These are phyloP conservation scores for Cossypha dichroa DNA, from an alignment of 2,797 vertebrate species.

Conservation along the genomic window DNA sequence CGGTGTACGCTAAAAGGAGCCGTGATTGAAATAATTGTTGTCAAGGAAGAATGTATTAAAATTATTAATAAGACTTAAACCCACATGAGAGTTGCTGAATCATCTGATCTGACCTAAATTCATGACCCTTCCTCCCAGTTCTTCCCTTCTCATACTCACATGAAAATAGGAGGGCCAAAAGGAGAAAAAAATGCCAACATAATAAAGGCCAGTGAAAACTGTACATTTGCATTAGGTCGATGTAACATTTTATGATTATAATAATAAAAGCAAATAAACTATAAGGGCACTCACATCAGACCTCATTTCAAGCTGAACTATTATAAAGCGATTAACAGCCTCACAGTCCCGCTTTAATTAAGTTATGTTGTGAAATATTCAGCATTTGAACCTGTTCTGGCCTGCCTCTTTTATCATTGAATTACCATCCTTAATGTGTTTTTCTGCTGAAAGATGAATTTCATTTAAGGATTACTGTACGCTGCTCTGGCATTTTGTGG, in stretches of 20 bases:
- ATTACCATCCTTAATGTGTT: slow-evolving; percentile 74
- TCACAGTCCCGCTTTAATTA: slow-evolving; percentile 77
- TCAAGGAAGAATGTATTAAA: slow-evolving; percentile 59
- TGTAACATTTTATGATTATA: slow-evolving; percentile 61
- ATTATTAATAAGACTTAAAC: slow-evolving; percentile 68
- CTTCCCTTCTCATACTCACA: slow-evolving; percentile 3
- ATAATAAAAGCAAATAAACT: slow-evolving; percentile 67
- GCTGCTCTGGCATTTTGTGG: slow-evolving; percentile 58
- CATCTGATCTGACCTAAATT: slow-evolving; percentile 71
- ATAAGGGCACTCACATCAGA: slow-evolving; percentile 65
- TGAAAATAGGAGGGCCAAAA: background rate
- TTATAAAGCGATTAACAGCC: slow-evolving; percentile 76
- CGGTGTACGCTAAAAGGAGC: background rate
- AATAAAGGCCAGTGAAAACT: slow-evolving; percentile 42
- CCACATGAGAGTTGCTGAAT: slow-evolving; percentile 62
- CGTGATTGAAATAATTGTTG: slow-evolving; percentile 48
- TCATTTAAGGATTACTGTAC: slow-evolving; percentile 66
- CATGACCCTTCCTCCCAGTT: slow-evolving; percentile 56
- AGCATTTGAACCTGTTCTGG: slow-evolving; percentile 78
- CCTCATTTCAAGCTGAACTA: slow-evolving; percentile 76
- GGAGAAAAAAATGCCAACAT: background rate
- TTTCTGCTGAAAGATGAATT: slow-evolving; percentile 72
- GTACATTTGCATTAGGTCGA: slow-evolving; percentile 23
- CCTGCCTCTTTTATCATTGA: slow-evolving; percentile 71
- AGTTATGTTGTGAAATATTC: slow-evolving; percentile 77